phyloP scores from a whole-genome alignment of 2,797 vertebrate genomes.

The Leptoclinus maculatus region DNA sequence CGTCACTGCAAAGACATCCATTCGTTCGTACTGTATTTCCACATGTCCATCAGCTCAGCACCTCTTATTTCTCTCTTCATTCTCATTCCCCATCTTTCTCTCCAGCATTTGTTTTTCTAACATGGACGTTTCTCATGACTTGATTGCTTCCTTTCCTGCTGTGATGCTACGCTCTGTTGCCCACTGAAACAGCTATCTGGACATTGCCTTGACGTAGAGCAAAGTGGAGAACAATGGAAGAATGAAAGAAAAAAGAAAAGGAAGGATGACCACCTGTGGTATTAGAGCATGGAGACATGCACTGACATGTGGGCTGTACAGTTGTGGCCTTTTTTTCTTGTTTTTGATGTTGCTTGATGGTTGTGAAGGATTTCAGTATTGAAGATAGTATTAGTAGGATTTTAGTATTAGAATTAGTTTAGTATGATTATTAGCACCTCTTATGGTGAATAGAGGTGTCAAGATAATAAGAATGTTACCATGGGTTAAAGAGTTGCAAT shows the following conservation, averaged over 20 bases:
- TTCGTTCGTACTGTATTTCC: constrained; percentile 15
- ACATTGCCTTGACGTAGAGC: constrained; percentile 8
- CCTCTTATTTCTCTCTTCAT: constrained; percentile 2
- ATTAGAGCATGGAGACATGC: not conserved
- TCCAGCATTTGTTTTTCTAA: not conserved
- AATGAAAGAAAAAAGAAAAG: not conserved
- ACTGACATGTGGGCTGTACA: constrained; percentile 14
- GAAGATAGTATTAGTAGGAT: no score
- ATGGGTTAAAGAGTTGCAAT: no score
- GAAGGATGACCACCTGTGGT: constrained; percentile 26
- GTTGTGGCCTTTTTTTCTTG: constrained; percentile 25
- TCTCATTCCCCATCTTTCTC: not conserved
- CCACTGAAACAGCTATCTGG: constrained; percentile 2
- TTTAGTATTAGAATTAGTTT: no score
- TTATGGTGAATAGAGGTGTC: no score
- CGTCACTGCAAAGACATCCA: constrained; percentile 37
- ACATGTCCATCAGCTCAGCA: constrained; percentile 8
- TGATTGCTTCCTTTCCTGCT: constrained; percentile 13
- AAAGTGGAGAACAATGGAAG: constrained; percentile 28
- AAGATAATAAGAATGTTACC: no score
- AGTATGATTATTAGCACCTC: no score
- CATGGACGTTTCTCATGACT: constrained; percentile 15
- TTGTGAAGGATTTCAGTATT: no score
- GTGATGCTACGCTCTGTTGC: constrained; percentile 1
- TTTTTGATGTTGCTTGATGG: constrained; percentile 39